Conservation (phyloP, 2,888 invertebrate genomes). For the Capitulum mitella region DNA sequence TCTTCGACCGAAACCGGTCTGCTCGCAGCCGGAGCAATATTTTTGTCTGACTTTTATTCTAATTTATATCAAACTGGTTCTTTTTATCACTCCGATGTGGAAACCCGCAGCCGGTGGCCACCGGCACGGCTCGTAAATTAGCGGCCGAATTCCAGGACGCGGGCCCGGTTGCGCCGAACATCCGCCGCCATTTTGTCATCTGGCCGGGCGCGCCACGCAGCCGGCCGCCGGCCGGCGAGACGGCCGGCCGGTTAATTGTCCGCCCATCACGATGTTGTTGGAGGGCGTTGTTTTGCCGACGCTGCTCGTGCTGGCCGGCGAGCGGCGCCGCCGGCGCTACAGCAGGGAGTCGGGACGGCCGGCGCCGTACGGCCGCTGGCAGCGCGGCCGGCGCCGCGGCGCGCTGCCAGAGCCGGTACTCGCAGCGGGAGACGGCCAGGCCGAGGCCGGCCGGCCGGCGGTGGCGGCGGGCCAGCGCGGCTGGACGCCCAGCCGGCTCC, state of each 20-base stretch:
- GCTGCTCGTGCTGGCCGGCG: neutral
- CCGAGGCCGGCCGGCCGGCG: neutral
- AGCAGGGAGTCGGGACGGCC: neutral
- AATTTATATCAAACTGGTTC: conserved; percentile 24
- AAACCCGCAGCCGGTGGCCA: neutral
- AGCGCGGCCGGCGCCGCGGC: neutral
- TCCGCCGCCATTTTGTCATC: conserved; percentile 14
- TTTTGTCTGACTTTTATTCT: conserved; percentile 20
- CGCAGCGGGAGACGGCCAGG: conserved; percentile 5
- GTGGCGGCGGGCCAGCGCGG: neutral
- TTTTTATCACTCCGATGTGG: conserved; percentile 19
- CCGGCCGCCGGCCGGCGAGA: neutral
- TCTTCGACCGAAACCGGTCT: conserved; percentile 10
- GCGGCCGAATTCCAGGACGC: neutral
- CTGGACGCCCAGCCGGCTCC: neutral
- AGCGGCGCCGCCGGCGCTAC: neutral
- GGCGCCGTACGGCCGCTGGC: neutral
- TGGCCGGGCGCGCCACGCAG: neutral
- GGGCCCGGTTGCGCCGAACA: neutral
- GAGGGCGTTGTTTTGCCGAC: conserved; percentile 18
- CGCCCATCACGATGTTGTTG: conserved; percentile 21
- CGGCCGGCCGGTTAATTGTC: neutral
- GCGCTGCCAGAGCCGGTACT: neutral
- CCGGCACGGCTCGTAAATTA: neutral
- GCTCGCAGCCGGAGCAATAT: neutral